A percentile compares a stretch with the other conserved stretches of the same genome.
Conservation (phyloP, 2,888 invertebrate species). For the Adelognathus sp. region DNA sequence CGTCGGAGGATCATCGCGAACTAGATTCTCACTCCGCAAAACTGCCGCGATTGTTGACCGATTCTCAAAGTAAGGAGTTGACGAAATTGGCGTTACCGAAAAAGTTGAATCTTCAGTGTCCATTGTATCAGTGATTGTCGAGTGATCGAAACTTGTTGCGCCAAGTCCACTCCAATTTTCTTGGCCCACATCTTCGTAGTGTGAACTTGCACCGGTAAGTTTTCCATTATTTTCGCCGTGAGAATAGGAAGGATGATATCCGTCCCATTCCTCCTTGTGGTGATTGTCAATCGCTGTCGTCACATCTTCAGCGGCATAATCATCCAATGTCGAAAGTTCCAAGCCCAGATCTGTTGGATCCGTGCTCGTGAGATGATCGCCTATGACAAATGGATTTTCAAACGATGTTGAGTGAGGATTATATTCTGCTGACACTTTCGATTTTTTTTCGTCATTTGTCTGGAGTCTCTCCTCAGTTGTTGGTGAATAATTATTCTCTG, state of each 20-base stretch:
- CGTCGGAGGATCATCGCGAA: not conserved
- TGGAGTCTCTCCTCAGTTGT: not conserved
- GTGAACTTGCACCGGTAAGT: not conserved
- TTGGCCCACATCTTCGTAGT: not conserved
- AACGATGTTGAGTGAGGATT: not conserved
- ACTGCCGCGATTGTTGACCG: not conserved
- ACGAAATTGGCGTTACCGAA: not conserved
- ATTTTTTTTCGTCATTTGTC: not conserved
- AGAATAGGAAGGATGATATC: conserved; percentile 53
- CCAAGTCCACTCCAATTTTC: not conserved
- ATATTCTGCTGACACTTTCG: not conserved
- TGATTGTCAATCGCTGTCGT: not conserved
- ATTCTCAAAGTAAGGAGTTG: not conserved
- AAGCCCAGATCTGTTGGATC: not conserved
- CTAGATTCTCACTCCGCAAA: not conserved
- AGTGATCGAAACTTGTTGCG: conserved; percentile 1
- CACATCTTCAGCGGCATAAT: not conserved
- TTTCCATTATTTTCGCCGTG: conserved; percentile 12
- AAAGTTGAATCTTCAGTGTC: not conserved
- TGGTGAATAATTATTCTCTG: not conserved
- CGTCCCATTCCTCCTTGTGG: conserved; percentile 41
- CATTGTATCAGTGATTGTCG: not conserved
- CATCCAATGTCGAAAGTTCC: not conserved
- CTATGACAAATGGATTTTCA: not conserved
- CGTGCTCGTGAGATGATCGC: not conserved